Evolutionary conservation across 2,888 invertebrate genomes (phyloP), one percentile per base, ranked within the genome.

Genomic region (Sthenelais limicola): DNA sequence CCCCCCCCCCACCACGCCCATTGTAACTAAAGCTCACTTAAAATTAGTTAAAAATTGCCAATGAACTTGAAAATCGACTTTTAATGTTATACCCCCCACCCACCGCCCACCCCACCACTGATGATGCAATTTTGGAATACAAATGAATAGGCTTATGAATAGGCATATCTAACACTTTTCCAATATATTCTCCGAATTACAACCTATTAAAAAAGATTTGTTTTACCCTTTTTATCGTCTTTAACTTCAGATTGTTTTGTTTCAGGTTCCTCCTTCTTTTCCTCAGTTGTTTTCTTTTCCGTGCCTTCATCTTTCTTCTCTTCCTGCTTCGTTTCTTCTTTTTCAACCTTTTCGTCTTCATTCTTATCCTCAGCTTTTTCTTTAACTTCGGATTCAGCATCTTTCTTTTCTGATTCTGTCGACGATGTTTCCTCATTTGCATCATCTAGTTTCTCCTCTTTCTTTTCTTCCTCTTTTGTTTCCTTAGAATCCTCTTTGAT

Each of bases 271-370:
- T 73, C 68, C 21, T 26, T 43, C 28, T 71, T 56, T 54, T 62
- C 56, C 47, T 48, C 66, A 18, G 56, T 33, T 7, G 18, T 68
- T 12, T 21, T 30, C 7, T 73, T 48, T 62, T 73, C 73, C 30
- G 43, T 68, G 28, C 73, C 71, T 38, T 75, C 73, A 9, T 71
- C 73, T 48, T 38, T 68, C 35, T 71, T 35, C 51, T 71, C 72
- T 51, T 68, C 51, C 33, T 48, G 48, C 48, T 51, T 70, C 26
- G 28, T 70, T 35, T 67, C 68, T 66, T 48, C 56, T 30, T 69
- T 48, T 51, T 58, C 52, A 35, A 67, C 68, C 18, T 72, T 54
- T 68, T 71, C 35, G 1, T 67, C 24, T 66, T 72, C 51, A 30
- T 32, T 66, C 47, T 35, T 38, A 15, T 48, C 68, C 28, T 48